phyloP scores from a whole-genome alignment of 2,797 vertebrate genomes.

The Ammospiza maritima region DNA sequence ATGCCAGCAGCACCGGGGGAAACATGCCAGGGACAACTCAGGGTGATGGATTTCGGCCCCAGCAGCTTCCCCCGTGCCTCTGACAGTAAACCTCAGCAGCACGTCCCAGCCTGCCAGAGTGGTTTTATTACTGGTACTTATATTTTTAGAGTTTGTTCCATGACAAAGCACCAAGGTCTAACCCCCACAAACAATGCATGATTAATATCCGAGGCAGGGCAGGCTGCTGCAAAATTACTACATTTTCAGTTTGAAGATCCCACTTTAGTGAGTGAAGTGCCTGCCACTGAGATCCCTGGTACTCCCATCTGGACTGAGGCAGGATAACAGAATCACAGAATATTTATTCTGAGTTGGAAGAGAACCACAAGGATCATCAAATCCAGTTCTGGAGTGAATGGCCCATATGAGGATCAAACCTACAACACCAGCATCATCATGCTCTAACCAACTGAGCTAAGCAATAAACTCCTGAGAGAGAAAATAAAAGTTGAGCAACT shows the following conservation, averaged over 20 bases:
- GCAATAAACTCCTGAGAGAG: not conserved
- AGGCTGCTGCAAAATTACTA: not conserved
- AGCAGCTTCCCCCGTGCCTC: not conserved
- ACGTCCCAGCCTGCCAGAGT: accelerated
- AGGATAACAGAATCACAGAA: not conserved
- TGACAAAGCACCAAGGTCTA: not conserved
- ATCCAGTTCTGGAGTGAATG: not conserved
- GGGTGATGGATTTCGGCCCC: not conserved
- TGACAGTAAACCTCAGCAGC: not conserved
- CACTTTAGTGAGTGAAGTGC: not conserved
- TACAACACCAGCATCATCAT: not conserved
- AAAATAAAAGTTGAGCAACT: not conserved
- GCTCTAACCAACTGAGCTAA: not conserved
- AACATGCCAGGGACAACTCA: not conserved
- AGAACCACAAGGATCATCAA: not conserved
- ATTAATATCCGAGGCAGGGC: not conserved
- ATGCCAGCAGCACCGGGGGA: accelerated
- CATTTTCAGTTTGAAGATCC: not conserved
- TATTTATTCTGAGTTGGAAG: not conserved
- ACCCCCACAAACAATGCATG: not conserved
- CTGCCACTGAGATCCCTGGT: not conserved
- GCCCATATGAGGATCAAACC: not conserved
- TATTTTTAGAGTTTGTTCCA: not conserved
- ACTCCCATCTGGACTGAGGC: not conserved
- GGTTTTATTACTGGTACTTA: not conserved